These are phyloP conservation scores for Drosophila kuntzei DNA, from an alignment of 2,888 invertebrate species.

Conservation along the genomic window DNA sequence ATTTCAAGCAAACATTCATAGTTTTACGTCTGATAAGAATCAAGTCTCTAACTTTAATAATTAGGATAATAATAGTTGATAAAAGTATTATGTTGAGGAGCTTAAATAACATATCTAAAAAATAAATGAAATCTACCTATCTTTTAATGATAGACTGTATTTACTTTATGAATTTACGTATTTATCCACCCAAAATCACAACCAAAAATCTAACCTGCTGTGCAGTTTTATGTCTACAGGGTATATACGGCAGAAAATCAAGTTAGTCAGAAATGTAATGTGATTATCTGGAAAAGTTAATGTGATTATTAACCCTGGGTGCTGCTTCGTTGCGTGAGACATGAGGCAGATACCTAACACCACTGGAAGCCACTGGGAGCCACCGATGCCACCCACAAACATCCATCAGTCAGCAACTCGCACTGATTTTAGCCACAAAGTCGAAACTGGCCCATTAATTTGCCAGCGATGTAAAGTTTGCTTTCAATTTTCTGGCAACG, in stretches of 20 bases:
- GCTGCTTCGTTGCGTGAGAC: conserved; percentile 50
- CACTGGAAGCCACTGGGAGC: conserved; percentile 1
- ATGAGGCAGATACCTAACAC: conserved; percentile 30
- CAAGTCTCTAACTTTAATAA: neutral
- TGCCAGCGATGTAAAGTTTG: conserved; percentile 12
- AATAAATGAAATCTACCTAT: no score
- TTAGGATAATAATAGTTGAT: neutral
- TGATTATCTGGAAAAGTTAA: conserved; percentile 75
- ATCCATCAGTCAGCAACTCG: conserved; percentile 30
- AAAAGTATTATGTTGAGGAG: no score
- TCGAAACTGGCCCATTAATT: conserved; percentile 28
- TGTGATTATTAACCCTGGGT: conserved; percentile 71
- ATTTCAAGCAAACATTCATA: neutral
- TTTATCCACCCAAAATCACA: neutral
- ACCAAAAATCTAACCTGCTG: neutral
- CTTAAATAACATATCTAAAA: no score
- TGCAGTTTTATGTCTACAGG: neutral
- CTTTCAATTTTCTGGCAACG: conserved; percentile 41
- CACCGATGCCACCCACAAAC: conserved; percentile 37
- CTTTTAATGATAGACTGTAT: neutral
- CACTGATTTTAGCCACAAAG: conserved; percentile 30
- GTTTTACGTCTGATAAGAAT: neutral
- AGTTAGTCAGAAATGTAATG: conserved; percentile 66
- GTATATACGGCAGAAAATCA: conserved; percentile 12
- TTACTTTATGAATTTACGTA: neutral